phyloP scores from a whole-genome alignment of 2,797 vertebrate genomes.

The Pangasius krempfi region DNA sequence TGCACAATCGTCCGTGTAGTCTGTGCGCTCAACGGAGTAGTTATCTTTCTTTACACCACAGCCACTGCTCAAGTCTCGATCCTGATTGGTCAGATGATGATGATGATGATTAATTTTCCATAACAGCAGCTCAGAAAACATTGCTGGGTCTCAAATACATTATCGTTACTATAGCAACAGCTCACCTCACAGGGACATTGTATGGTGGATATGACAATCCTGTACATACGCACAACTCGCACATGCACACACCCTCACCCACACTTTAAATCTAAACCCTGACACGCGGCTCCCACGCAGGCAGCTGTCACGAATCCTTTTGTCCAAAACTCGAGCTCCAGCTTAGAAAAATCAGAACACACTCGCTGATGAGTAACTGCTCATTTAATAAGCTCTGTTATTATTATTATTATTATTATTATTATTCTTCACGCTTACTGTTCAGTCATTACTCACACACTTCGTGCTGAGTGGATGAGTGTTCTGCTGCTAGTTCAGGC shows the following conservation, averaged over 20 bases:
- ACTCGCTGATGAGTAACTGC: neutral
- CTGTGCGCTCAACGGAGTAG: neutral
- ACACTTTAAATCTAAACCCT: neutral
- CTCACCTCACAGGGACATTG: neutral
- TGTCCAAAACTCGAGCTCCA: neutral
- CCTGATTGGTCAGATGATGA: neutral
- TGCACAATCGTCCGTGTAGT: neutral
- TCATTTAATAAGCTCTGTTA: neutral
- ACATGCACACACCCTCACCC: neutral
- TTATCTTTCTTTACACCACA: neutral
- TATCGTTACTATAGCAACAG: neutral
- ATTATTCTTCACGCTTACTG: neutral
- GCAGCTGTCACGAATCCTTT: neutral
- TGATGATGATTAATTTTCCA: neutral
- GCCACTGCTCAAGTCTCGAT: neutral
- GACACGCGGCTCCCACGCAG: neutral
- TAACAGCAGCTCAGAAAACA: neutral
- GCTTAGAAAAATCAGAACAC: neutral
- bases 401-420: slow-evolving; percentile 1
- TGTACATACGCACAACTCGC: neutral
- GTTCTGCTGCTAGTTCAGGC: neutral
- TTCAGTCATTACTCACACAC: neutral
- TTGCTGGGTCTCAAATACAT: neutral
- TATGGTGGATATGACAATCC: neutral
- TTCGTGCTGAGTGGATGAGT: neutral